Evolutionary conservation across 1,140 invertebrate genomes (phyloP), one percentile per base, ranked within the genome.

Genomic region (Drosophila yakuba): DNA sequence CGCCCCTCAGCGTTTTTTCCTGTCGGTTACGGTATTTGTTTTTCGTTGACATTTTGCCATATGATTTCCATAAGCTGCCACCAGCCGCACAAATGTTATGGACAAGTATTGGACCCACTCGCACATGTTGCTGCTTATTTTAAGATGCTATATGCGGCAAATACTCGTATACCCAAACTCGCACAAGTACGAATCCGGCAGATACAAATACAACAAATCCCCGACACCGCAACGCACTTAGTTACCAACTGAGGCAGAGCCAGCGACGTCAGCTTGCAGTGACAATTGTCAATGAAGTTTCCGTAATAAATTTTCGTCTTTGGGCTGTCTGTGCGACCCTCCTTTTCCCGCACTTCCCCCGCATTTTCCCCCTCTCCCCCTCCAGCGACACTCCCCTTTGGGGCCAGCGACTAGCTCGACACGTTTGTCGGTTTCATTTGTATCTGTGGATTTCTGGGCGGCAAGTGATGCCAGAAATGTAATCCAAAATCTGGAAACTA

Each of bases 201-300:
- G 32, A 39, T 39, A 39, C 38, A 39, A 50, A 62, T 35, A 56
- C 80, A 82, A 88, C 82, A 79, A 89, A 88, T 89, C 84, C 83
- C 63, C 79, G 64, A 86, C 82, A 86, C 82, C 82, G 82, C 83
- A 88, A 86, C 82, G 83, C 82, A 86, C 82, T 86, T 88, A 86
- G 56, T 74, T 78, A 56, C 72, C 79, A 57, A 60, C 50, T 3
- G 17, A 61, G 38, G 38, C 61, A 50, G 47, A 54, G 60, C 56
- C 80, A 56, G 57, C 69, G 45, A 73, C 80, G 73, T 79, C 83
- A 83, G 83, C 83, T 89, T 88, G 84, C 84, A 88, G 83, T 89
- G 83, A 88, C 83, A 88, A 88, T 88, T 88, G 83, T 88, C 83
- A 88, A 88, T 88, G 84, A 88, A 83, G 79, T 88, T 88, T 88